Base-by-base conservation (phyloP, 2,797 vertebrate genomes). In the Crocodylus rhombifer region DNA sequence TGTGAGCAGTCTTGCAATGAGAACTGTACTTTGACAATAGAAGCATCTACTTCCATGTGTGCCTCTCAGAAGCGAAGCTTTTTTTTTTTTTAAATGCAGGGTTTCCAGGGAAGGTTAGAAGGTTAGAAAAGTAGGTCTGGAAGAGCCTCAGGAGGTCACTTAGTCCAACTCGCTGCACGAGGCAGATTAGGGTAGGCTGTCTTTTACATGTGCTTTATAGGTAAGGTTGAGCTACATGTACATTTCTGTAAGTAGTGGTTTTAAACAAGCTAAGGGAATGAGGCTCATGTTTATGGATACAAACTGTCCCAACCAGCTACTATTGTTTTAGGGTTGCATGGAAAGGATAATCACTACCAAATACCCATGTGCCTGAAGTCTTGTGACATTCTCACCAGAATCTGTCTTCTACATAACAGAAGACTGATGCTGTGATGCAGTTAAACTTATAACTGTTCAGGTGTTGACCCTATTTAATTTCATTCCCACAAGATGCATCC, bases 211-310 rank as follows among this genome's bases (percentile, higher is more conserved):
- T 76, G 88, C 57, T 91, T 96, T 90, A 93, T 77, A 94, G 95
- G 76, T 93, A 92, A 86, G 91, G 95, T 92, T 88, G 95, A 84
- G 86, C 95, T 96, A 80, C 94, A 96, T 94, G 77, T 91, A 82
- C 88, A 80, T 84, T 93, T 93, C 5, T 60, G 28, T 85, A 3
- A 5, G 61, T 80, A 95, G 90, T 73, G 88, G 88, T 51, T 42
- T 33, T 42, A 51, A 9, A 73, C 36, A 73, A 51, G 42, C 33
- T 51, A 4, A 14, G 4, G 33, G 36, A 23, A 51, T 51, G 14
- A 51, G 36, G 51, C 14, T 25, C 21, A 51, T 73, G 69, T 73
- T 73, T 73, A 93, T 82, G 82, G 76, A 90, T 71, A 28, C 73
- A 61, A 58, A 67, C 80, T 90, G 76, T 42, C 21, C 63, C 86